A percentile compares a stretch with the other conserved stretches of the same genome.
Conservation (phyloP, 2,888 invertebrate species). For the Drosophila algonquin region DNA sequence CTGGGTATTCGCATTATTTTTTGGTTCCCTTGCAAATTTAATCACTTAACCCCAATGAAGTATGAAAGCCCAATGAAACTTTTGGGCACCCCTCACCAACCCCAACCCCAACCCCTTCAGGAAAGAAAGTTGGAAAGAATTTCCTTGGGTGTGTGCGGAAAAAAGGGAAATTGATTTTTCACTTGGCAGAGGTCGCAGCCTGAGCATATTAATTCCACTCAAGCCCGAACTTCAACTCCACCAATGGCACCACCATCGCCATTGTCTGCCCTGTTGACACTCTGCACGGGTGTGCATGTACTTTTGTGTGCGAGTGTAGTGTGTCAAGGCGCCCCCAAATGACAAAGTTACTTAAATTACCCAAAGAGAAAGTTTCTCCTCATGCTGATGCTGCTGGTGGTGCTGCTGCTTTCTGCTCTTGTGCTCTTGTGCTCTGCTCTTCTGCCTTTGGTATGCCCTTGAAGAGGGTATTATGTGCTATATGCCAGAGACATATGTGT, state of each 20-base stretch:
- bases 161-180: slow-evolving; percentile 71
- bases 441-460: slow-evolving; percentile 14
- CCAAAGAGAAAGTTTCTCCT: slow-evolving; percentile 67
- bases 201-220: slow-evolving; percentile 72
- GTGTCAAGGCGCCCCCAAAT: slow-evolving; percentile 52
- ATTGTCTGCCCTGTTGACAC: slow-evolving; percentile 67
- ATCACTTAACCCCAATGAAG: slow-evolving; percentile 79
- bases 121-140: slow-evolving; percentile 35
- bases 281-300: slow-evolving; percentile 31
- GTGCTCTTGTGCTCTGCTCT: slow-evolving; percentile 33
- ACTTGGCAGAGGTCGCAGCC: slow-evolving; percentile 67
- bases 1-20: slow-evolving; percentile 24
- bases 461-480: not conserved
- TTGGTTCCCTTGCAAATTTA: slow-evolving; percentile 66
- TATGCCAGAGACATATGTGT: not conserved
- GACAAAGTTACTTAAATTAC: slow-evolving; percentile 78
- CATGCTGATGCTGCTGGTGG: slow-evolving; percentile 47
- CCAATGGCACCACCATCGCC: slow-evolving; percentile 14
- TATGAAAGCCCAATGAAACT: slow-evolving; percentile 53
- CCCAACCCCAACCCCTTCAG: slow-evolving; percentile 18
- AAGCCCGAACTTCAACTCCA: slow-evolving; percentile 25
- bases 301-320: slow-evolving; percentile 8
- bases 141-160: not conserved
- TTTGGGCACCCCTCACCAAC: slow-evolving; percentile 17
- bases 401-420: slow-evolving; percentile 4